Conservation (phyloP, 2,113 vertebrate genomes). For the Podarcis cretensis region DNA sequence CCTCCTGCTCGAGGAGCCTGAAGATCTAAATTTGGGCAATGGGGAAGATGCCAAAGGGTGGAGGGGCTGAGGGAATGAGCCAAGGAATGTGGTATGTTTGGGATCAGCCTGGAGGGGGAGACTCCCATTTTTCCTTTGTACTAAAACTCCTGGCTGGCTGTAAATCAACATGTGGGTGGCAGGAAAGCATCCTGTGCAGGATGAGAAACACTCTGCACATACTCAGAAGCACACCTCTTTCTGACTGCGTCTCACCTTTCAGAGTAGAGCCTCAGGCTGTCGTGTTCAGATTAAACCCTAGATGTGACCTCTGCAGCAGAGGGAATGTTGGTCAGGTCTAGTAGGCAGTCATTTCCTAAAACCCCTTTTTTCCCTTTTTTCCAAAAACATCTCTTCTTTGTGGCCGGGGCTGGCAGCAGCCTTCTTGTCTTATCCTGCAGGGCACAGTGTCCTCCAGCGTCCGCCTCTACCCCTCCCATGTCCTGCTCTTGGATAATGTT, state of each 20-base stretch:
- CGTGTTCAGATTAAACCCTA: not conserved
- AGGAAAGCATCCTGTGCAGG: not conserved
- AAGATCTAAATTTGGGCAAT: not conserved
- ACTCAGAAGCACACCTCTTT: not conserved
- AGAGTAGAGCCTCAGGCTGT: not conserved
- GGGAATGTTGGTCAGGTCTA: not conserved
- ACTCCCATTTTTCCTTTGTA: not conserved
- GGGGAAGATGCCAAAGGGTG: not conserved
- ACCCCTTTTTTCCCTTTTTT: not conserved
- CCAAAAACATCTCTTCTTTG: not conserved
- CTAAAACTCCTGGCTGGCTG: not conserved
- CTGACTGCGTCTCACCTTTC: not conserved
- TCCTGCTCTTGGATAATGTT: not conserved
- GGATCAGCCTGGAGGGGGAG: not conserved
- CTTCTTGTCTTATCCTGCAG: not conserved
- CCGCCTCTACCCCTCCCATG: rapidly evolving
- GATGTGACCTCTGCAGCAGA: not conserved
- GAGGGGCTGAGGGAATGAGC: not conserved
- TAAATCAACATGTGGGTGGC: not conserved
- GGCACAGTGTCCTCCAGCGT: not conserved
- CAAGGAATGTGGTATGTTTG: too few species aligned
- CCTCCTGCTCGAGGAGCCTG: not conserved
- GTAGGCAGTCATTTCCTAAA: not conserved
- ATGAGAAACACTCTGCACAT: not conserved
- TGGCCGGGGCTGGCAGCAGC: not conserved